Percentiles rank a stretch among this genome's conserved stretches.
Conservation (phyloP, 2,113 vertebrate species). For the Microcebus ravelobensis region DNA sequence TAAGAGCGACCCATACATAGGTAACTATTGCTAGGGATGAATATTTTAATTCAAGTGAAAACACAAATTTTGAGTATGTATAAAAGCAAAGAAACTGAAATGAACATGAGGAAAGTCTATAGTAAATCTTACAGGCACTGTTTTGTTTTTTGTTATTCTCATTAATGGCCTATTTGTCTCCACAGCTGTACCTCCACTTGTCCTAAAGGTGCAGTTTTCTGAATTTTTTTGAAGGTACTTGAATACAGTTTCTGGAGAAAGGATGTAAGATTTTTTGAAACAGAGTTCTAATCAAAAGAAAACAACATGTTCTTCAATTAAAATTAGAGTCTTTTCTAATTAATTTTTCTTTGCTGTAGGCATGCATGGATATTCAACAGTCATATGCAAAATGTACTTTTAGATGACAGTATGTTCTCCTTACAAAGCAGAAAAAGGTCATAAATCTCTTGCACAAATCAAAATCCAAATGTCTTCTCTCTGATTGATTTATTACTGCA, state of each 20-base stretch:
- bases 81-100: neutral
- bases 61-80: neutral
- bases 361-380: slow-evolving; percentile 60
- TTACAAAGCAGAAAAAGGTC: slow-evolving; percentile 46
- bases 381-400: slow-evolving; percentile 66
- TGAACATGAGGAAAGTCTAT: neutral
- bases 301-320: slow-evolving; percentile 65
- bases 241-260: neutral
- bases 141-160: neutral
- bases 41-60: slow-evolving; percentile 21
- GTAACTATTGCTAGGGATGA: neutral
- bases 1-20: neutral
- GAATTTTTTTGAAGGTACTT: neutral
- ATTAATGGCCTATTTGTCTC: neutral
- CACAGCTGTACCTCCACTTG: neutral
- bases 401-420: slow-evolving; percentile 44
- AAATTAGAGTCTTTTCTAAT: slow-evolving; percentile 59
- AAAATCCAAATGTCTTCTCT: slow-evolving; percentile 57
- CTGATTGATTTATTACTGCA: slow-evolving; percentile 66
- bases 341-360: slow-evolving; percentile 44
- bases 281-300: slow-evolving; percentile 24
- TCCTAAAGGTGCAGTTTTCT: neutral
- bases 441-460: slow-evolving; percentile 68
- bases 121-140: neutral
- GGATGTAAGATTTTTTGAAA: neutral